Percentiles rank a stretch among this genome's conserved stretches.
Conservation (phyloP, 2,113 vertebrate species). For the Myotis davidii region DNA sequence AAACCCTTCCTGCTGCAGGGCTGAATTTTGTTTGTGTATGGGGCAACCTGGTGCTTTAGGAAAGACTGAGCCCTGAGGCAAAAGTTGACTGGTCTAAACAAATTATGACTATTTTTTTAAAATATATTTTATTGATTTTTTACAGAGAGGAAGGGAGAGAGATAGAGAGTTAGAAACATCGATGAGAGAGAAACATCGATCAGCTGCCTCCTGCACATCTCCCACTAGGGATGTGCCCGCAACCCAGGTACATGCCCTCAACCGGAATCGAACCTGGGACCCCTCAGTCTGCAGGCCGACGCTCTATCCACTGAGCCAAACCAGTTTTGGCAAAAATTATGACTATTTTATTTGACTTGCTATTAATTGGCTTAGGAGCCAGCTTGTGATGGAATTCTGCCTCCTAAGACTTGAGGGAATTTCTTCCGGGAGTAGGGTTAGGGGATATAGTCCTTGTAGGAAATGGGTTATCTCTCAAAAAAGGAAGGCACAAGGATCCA, state of each 20-base stretch:
- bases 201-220: too few species aligned
- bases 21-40: background rate
- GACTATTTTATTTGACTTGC: background rate
- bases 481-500: background rate
- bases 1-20: background rate
- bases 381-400: background rate
- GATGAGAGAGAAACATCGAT: too few species aligned
- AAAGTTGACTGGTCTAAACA: background rate
- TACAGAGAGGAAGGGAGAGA: too few species aligned
- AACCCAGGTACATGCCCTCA: too few species aligned
- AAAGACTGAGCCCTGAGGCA: background rate
- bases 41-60: background rate
- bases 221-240: too few species aligned
- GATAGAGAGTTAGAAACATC: too few species aligned
- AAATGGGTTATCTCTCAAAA: background rate
- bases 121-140: too few species aligned
- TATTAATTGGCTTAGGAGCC: background rate
- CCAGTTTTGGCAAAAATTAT: too few species aligned
- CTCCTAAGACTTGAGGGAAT: background rate
- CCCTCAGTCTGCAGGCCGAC: too few species aligned
- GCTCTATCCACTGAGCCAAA: too few species aligned
- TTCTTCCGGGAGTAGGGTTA: background rate
- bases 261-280: too few species aligned
- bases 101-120: background rate
- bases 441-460: background rate